Percentiles rank a stretch among this genome's conserved stretches.
These are phyloP conservation scores for Sphaeramia orbicularis DNA, from an alignment of 2,797 vertebrate genomes.

Conservation along the genomic window DNA sequence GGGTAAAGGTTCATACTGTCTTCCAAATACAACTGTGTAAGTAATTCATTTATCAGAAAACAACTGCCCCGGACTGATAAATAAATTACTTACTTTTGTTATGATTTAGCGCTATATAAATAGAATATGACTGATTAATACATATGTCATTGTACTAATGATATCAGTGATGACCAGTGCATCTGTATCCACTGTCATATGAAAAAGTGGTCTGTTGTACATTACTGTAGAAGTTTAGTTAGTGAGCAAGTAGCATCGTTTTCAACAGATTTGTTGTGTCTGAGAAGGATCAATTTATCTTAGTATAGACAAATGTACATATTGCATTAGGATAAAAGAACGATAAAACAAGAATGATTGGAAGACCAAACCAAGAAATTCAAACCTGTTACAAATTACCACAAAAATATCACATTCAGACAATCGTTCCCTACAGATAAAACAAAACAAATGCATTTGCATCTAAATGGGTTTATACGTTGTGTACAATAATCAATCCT, in stretches of 20 bases:
- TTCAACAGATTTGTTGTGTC: neutral
- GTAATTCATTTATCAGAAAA: too few relatives aligned
- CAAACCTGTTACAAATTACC: neutral
- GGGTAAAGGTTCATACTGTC: too few relatives aligned
- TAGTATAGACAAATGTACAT: neutral
- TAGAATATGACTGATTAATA: neutral
- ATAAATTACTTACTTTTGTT: too few relatives aligned
- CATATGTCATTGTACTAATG: constrained; percentile 7
- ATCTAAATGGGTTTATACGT: neutral
- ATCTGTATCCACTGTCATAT: neutral
- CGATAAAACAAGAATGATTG: neutral
- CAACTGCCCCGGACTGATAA: too few relatives aligned
- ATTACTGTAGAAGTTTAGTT: neutral
- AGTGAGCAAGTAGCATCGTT: neutral
- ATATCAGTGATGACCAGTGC: neutral
- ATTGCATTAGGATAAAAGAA: neutral
- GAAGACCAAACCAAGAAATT: neutral
- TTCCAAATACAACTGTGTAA: too few relatives aligned
- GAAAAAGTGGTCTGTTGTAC: neutral
- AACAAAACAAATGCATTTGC: constrained; percentile 6
- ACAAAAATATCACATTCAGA: neutral
- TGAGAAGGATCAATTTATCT: constrained; percentile 3
- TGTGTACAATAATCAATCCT: neutral
- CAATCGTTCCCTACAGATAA: constrained; percentile 5
- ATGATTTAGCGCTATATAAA: too few relatives aligned